These are phyloP conservation scores for Drosophila neotestacea DNA, from an alignment of 2,888 invertebrate genomes.

Conservation along the genomic window DNA sequence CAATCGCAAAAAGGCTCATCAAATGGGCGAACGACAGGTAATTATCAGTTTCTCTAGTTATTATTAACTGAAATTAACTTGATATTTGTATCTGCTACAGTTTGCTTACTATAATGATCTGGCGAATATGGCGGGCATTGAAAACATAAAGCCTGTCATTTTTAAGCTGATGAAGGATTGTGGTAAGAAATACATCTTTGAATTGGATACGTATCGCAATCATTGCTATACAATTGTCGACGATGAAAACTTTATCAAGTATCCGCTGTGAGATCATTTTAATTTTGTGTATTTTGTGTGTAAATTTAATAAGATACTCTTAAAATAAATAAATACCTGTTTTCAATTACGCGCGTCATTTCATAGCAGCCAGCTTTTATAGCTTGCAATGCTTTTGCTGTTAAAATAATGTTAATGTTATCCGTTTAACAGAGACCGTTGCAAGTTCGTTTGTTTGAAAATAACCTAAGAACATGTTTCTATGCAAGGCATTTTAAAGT, in stretches of 20 bases:
- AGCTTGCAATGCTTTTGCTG: constrained; percentile 15
- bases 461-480: too few species aligned
- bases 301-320: constrained; percentile 14
- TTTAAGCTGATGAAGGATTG: constrained; percentile 90
- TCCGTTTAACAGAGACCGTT: background rate
- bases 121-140: constrained; percentile 87
- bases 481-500: too few species aligned
- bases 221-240: constrained; percentile 89
- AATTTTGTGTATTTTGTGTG: constrained; percentile 19
- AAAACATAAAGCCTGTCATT: constrained; percentile 89
- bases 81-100: constrained; percentile 81
- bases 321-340: constrained; percentile 15
- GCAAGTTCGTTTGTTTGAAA: background rate
- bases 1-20: constrained; percentile 91
- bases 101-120: constrained; percentile 90
- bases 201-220: constrained; percentile 87
- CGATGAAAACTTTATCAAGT: constrained; percentile 85
- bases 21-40: constrained; percentile 85
- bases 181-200: constrained; percentile 88
- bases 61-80: background rate
- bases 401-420: background rate
- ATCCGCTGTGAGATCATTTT: constrained; percentile 25
- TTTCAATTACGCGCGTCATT: background rate
- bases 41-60: background rate
- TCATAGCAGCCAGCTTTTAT: background rate